Conservation (phyloP, 2,113 vertebrate species). For the Canis aureus region DNA sequence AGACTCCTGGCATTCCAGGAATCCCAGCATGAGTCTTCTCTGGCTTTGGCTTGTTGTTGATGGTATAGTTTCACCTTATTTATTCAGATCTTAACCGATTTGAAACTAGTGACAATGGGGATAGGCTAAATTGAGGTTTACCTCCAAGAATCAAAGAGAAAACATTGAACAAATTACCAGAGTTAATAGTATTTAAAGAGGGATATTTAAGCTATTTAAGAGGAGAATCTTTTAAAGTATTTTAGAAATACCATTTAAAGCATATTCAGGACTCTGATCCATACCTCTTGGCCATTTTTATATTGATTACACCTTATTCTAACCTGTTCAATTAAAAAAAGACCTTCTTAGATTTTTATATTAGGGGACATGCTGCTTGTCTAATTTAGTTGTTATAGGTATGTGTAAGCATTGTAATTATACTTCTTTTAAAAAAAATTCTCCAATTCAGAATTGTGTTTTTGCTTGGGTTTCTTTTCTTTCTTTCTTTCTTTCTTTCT, state of each 20-base stretch:
- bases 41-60: background rate
- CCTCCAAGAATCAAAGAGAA: slow-evolving; percentile 31
- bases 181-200: slow-evolving; percentile 34
- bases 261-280: background rate
- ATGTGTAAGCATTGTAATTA: slow-evolving; percentile 6
- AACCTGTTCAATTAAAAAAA: background rate
- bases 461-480: background rate
- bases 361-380: background rate
- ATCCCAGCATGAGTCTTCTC: background rate
- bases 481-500: no score
- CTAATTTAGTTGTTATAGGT: background rate
- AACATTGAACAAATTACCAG: background rate
- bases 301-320: slow-evolving; percentile 25
- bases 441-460: background rate
- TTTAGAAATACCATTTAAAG: slow-evolving; percentile 16
- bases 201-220: slow-evolving; percentile 33
- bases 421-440: background rate
- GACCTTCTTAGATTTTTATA: slow-evolving; percentile 21
- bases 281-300: background rate
- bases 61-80: background rate
- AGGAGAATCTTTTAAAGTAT: background rate
- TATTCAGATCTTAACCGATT: slow-evolving; percentile 13
- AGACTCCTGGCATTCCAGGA: background rate
- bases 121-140: background rate
- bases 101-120: background rate